phyloP scores from a whole-genome alignment of 2,797 vertebrate species.

The Vireo griseus region DNA sequence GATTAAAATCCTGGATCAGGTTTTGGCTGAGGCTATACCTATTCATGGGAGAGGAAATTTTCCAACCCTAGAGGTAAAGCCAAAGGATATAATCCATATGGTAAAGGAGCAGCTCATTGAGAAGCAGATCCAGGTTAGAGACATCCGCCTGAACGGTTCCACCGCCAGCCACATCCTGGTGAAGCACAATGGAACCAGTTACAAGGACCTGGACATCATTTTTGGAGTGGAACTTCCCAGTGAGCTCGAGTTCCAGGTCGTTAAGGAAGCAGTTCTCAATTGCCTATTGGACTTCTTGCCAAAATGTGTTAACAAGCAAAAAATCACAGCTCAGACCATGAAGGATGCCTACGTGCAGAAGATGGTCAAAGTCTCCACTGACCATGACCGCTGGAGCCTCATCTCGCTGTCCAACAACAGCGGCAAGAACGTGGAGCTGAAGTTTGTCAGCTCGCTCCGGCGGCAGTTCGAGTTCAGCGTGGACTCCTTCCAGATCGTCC shows the following conservation, averaged over 20 bases:
- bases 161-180: constrained; percentile 94
- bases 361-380: constrained; percentile 94
- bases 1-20: constrained; percentile 88
- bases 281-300: constrained; percentile 90
- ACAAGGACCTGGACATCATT: constrained; percentile 96
- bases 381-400: constrained; percentile 94
- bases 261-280: constrained; percentile 90
- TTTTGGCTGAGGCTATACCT: constrained; percentile 89
- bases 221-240: constrained; percentile 89
- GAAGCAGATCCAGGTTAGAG: constrained; percentile 85
- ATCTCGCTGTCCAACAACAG: constrained; percentile 97
- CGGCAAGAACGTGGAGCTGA: constrained; percentile 95
- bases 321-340: constrained; percentile 90
- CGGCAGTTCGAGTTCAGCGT: constrained; percentile 98
- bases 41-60: constrained; percentile 96
- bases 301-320: constrained; percentile 90
- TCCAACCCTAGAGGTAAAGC: constrained; percentile 92
- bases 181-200: constrained; percentile 87
- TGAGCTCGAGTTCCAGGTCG: constrained; percentile 89
- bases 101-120: constrained; percentile 85
- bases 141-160: constrained; percentile 93
- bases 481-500: constrained; percentile 95
- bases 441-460: constrained; percentile 88
- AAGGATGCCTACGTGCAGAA: constrained; percentile 97
- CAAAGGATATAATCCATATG: constrained; percentile 88